Conservation (phyloP, 37 sponge, comb jelly and placozoan species). For the Bolinopsis microptera region DNA sequence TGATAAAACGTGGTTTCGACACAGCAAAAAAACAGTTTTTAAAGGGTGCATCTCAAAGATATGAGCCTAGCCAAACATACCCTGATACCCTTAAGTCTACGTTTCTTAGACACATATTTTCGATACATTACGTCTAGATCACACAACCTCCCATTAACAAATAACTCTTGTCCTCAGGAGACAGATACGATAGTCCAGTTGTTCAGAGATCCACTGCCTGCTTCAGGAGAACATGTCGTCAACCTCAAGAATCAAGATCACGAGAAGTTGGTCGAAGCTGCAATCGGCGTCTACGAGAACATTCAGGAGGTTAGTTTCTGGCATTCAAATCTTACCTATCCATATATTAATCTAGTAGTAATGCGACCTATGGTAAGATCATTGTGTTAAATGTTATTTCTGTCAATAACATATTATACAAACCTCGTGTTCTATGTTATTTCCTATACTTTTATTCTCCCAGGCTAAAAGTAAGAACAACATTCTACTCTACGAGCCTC, state of each 20-base stretch:
- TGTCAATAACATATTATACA: too few species aligned
- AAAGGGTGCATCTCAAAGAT: too few species aligned
- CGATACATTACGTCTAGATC: too few species aligned
- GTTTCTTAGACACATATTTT: too few species aligned
- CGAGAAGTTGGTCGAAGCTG: slow-evolving; percentile 1
- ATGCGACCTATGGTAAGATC: too few species aligned
- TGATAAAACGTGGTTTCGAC: too few species aligned
- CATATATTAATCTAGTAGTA: too few species aligned
- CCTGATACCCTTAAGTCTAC: too few species aligned
- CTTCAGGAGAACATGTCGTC: slow-evolving; percentile 1
- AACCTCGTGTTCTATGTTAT: neutral
- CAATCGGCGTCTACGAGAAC: neutral
- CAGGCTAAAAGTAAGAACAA: neutral
- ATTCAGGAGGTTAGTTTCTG: neutral
- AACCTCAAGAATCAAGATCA: neutral
- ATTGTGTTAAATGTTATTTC: neutral
- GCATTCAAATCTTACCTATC: too few species aligned
- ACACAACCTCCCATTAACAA: neutral
- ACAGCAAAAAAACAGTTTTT: too few species aligned
- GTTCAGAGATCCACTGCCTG: neutral
- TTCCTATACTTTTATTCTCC: neutral
- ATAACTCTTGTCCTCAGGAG: neutral
- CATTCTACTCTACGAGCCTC: neutral
- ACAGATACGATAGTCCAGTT: neutral
- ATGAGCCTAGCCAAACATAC: too few species aligned